Percentiles rank a stretch among this genome's conserved stretches.
These are phyloP conservation scores for Onychostruthus taczanowskii DNA, from an alignment of 2,113 vertebrate genomes.

Conservation along the genomic window DNA sequence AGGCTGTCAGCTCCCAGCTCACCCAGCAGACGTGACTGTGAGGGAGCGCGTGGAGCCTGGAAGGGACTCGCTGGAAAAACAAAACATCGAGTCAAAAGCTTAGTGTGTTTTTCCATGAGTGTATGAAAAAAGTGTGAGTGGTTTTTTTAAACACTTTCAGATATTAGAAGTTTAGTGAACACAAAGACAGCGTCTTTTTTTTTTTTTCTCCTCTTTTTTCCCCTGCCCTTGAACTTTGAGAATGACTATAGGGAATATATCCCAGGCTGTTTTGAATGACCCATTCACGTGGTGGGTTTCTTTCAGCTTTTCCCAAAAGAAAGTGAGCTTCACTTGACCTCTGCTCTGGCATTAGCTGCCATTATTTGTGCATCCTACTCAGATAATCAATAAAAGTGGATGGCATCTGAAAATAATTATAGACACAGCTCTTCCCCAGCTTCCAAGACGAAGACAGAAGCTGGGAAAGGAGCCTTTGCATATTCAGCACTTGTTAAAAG, in stretches of 20 bases:
- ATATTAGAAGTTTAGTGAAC: neutral
- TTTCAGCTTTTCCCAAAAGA: slow-evolving; percentile 13
- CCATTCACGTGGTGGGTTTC: neutral
- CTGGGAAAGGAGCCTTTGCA: slow-evolving; percentile 52
- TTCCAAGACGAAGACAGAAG: slow-evolving; percentile 35
- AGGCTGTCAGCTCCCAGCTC: slow-evolving; percentile 31
- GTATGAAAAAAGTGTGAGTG: neutral
- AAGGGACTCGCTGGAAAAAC: slow-evolving; percentile 36
- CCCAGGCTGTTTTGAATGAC: slow-evolving; percentile 26
- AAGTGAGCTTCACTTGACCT: neutral
- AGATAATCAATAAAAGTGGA: slow-evolving; percentile 31
- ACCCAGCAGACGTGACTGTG: slow-evolving; percentile 19
- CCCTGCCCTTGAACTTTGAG: slow-evolving; percentile 32
- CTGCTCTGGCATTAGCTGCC: neutral
- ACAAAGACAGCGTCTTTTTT: neutral
- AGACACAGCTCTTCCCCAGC: neutral
- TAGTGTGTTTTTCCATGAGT: slow-evolving; percentile 22
- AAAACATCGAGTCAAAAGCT: slow-evolving; percentile 39
- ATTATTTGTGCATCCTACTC: neutral
- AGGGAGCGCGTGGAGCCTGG: neutral
- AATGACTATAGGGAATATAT: slow-evolving; percentile 26
- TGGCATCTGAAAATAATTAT: slow-evolving; percentile 33
- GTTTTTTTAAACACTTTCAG: neutral
- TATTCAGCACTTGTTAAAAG: slow-evolving; percentile 56
- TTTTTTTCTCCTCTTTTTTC: neutral